Evolutionary conservation across 2,888 invertebrate genomes (phyloP).

Genomic region (Dyspetes luteomarginatus): DNA sequence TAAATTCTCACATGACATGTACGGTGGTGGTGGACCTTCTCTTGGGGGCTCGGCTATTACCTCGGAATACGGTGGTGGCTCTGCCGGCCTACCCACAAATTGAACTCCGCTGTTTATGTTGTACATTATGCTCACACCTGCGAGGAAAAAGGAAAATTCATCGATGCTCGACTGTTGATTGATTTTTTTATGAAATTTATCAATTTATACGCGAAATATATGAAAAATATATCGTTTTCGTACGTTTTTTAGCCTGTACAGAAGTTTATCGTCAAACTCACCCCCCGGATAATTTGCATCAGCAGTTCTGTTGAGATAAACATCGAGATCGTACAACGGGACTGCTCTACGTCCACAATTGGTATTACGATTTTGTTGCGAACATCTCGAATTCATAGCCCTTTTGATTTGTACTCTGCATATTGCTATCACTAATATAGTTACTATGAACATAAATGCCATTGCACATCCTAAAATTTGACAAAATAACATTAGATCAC

Average conservation of each 20-base stretch:
- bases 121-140: constrained; percentile 81
- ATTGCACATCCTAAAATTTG: constrained; percentile 81
- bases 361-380: constrained; percentile 70
- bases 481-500: not conserved
- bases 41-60: constrained; percentile 78
- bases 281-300: constrained; percentile 68
- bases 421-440: constrained; percentile 82
- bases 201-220: not conserved
- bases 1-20: constrained; percentile 74
- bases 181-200: not conserved
- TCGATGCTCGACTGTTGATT: too few species aligned
- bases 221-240: too few species aligned
- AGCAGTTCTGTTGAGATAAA: constrained; percentile 74
- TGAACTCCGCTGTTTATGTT: constrained; percentile 83
- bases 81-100: constrained; percentile 81
- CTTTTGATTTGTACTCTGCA: constrained; percentile 83
- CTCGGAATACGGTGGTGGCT: constrained; percentile 83
- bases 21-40: constrained; percentile 84
- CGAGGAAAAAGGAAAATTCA: too few species aligned
- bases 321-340: constrained; percentile 77
- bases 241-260: not conserved
- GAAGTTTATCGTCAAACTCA: constrained; percentile 31
- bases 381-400: constrained; percentile 75
- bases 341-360: constrained; percentile 67
- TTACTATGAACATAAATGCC: constrained; percentile 83